A percentile compares a stretch with the other conserved stretches of the same genome.
These are phyloP conservation scores for Scaptomyza cyrtandrae DNA, from an alignment of 2,888 invertebrate genomes.

Conservation along the genomic window DNA sequence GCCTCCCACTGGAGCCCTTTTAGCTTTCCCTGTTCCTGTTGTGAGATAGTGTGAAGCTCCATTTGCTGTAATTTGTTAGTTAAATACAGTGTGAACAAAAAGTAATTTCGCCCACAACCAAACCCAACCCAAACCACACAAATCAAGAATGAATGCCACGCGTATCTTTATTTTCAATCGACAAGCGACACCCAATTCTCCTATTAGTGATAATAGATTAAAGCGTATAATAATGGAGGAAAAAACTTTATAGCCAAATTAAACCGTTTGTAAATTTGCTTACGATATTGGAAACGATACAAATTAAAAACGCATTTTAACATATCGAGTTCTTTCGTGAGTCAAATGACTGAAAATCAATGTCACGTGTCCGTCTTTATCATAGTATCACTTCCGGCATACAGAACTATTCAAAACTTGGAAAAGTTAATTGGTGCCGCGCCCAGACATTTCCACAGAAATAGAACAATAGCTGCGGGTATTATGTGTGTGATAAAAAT, in stretches of 20 bases:
- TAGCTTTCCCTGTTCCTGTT: conserved; percentile 5
- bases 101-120: conserved; percentile 29
- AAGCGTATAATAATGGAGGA: no score
- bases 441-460: not conserved
- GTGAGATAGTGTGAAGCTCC: conserved; percentile 9
- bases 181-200: conserved; percentile 43
- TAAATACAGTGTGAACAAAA: conserved; percentile 34
- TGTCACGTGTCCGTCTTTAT: not conserved
- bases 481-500: not conserved
- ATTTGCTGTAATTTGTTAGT: conserved; percentile 49
- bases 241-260: no score
- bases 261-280: not conserved
- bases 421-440: conserved; percentile 32
- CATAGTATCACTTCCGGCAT: conserved; percentile 53
- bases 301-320: no score
- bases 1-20: conserved; percentile 34
- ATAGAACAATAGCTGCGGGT: not conserved
- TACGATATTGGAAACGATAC: not conserved
- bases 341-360: not conserved
- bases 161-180: conserved; percentile 52
- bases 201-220: not conserved
- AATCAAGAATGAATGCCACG: conserved; percentile 3
- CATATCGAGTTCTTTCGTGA: conserved; percentile 4
- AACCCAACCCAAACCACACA: not conserved
- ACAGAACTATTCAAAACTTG: conserved; percentile 42